phyloP scores from a whole-genome alignment of 2,888 invertebrate species.

The Agrotis exclamationis region DNA sequence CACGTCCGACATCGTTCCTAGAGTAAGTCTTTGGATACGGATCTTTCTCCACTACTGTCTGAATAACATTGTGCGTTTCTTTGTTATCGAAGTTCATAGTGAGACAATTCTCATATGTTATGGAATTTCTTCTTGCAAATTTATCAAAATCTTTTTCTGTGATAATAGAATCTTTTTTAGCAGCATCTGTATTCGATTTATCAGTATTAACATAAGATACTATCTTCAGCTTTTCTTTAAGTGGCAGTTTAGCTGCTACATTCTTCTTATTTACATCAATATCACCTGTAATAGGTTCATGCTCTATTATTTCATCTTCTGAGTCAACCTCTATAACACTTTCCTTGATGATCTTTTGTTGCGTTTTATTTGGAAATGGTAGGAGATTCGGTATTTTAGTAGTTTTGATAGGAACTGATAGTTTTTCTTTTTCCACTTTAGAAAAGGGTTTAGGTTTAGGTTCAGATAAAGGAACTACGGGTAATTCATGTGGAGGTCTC shows the following conservation, averaged over 20 bases:
- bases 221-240: slow-evolving; percentile 55
- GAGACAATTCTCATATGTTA: slow-evolving; percentile 83
- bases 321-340: slow-evolving; percentile 72
- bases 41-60: slow-evolving; percentile 81
- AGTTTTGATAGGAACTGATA: slow-evolving; percentile 62
- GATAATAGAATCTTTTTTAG: slow-evolving; percentile 81
- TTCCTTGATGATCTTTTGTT: slow-evolving; percentile 67
- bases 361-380: slow-evolving; percentile 72
- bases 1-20: slow-evolving; percentile 74
- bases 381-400: slow-evolving; percentile 75
- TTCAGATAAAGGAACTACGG: slow-evolving; percentile 71
- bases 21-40: slow-evolving; percentile 72
- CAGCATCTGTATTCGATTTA: slow-evolving; percentile 58
- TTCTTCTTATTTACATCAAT: slow-evolving; percentile 67
- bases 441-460: slow-evolving; percentile 64
- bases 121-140: slow-evolving; percentile 86
- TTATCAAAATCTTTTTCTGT: slow-evolving; percentile 89
- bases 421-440: slow-evolving; percentile 70
- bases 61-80: slow-evolving; percentile 79
- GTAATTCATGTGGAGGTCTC: slow-evolving; percentile 81
- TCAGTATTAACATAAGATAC: slow-evolving; percentile 31
- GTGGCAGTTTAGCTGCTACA: slow-evolving; percentile 50
- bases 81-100: slow-evolving; percentile 82
- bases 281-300: slow-evolving; percentile 78
- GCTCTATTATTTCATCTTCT: slow-evolving; percentile 78